Evolutionary conservation across 2,797 vertebrate genomes (phyloP).

Genomic region (Cryptoblepharus egeriae): DNA sequence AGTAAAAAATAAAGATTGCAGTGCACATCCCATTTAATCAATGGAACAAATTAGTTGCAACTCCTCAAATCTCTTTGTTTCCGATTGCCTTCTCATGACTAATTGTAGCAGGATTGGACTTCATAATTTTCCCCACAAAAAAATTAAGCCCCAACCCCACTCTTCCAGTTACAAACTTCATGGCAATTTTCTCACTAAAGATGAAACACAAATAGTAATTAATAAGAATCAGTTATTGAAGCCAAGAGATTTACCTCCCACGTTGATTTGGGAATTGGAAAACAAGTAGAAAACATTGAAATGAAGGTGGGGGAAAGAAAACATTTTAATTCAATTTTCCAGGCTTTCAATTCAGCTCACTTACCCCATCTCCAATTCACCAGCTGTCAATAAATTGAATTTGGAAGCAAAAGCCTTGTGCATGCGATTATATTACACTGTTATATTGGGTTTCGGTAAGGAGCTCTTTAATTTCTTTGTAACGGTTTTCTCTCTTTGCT

Average conservation of each 20-base stretch:
- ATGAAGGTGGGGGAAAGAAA: neutral
- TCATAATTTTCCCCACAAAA: neutral
- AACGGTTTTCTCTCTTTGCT: neutral
- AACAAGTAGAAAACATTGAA: neutral
- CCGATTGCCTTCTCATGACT: neutral
- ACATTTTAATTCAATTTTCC: neutral
- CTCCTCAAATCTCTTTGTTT: neutral
- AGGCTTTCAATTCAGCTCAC: neutral
- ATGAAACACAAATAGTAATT: neutral
- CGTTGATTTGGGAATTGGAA: neutral
- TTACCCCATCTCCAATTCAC: neutral
- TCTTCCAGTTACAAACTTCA: neutral
- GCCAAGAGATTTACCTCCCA: neutral
- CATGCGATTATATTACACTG: conserved; percentile 2
- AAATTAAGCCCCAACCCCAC: neutral
- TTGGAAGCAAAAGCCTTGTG: neutral
- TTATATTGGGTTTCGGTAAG: conserved; percentile 2
- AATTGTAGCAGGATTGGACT: neutral
- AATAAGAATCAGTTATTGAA: neutral
- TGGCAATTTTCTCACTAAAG: neutral
- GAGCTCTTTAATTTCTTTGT: conserved; percentile 1
- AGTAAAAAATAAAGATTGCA: too few relatives aligned
- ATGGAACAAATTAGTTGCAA: neutral
- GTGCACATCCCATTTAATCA: neutral
- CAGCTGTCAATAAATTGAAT: neutral